These are phyloP conservation scores for Lamprotornis superbus DNA, from an alignment of 2,113 vertebrate genomes.

Conservation along the genomic window DNA sequence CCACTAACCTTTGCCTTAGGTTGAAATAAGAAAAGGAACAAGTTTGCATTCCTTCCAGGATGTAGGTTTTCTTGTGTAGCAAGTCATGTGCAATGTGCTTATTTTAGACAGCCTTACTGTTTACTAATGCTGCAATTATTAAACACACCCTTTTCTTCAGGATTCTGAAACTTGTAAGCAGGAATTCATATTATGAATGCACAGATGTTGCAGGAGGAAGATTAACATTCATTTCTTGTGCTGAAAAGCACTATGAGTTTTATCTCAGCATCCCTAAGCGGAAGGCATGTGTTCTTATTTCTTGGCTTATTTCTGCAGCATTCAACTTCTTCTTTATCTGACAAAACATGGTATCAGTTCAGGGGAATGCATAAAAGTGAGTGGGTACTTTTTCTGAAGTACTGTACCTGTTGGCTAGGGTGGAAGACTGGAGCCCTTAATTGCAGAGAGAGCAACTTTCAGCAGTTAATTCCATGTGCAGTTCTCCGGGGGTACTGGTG, in stretches of 20 bases:
- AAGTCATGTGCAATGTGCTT: not conserved
- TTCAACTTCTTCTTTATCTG: not conserved
- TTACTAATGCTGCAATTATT: not conserved
- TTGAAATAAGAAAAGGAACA: not conserved
- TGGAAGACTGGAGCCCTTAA: not conserved
- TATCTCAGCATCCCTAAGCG: rapidly evolving
- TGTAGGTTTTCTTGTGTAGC: not conserved
- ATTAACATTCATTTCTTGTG: not conserved
- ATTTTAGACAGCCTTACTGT: not conserved
- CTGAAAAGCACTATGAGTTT: not conserved
- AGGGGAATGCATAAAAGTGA: not conserved
- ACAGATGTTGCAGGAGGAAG: not conserved
- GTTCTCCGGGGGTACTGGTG: not conserved
- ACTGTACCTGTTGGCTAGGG: not conserved
- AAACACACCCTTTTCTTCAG: not conserved
- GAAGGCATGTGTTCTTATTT: not conserved
- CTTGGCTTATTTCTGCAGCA: not conserved
- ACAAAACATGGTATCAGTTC: not conserved
- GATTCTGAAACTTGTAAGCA: not conserved
- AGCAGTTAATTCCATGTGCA: not conserved
- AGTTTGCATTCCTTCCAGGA: not conserved
- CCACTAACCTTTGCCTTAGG: not conserved
- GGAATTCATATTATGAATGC: not conserved
- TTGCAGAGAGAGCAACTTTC: not conserved
- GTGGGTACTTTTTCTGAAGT: not conserved